Base-by-base conservation (phyloP, 2,888 invertebrate species). In the Cosmia trapezina region DNA sequence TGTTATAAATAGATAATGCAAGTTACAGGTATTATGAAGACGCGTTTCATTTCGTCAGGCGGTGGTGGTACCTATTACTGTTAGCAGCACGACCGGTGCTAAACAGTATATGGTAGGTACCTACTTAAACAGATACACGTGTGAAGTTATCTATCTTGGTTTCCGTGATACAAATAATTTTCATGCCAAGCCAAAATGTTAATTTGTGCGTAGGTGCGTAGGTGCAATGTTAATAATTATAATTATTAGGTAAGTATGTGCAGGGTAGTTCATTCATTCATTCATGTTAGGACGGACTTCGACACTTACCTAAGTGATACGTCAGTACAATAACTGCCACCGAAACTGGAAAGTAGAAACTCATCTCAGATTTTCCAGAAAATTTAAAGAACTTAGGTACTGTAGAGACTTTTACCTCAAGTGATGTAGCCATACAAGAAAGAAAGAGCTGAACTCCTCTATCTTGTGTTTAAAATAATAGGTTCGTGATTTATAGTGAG, bases 301-400 rank as follows among this genome's bases (percentile, higher is more conserved):
- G 41, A 12, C 54, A 77, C 77, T 74, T 77, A 77, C 77, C 80
- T 47, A 77, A 74, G 22, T 80, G 74, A 22, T 80, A 77, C 33
- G 77, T 65, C 74, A 77, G 51, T 51, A 77, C 66, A 56, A 37
- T 77, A 53, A 56, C 80, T 22, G 65, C 56, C 74, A 14, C 45
- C 61, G 66, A 47, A 45, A 80, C 77, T 77, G 77, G 45, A 77
- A 77, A 77, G 41, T 28, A 77, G 76, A 77, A 77, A 80, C 8
- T 61, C 7, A 51, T 62, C 61, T 77, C 56, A 77, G 65, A 51
- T 65, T 80, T 45, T 56, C n/a, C 19, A 45, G n/a, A 61, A 76
- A 60, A 45, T 4, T 7, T 62, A 8, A 62, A 33, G 19, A 8
- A 45, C 28, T 1, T 47, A 17, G 11, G 3, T 37, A 37, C 37